Evolutionary conservation across 1,140 invertebrate species (phyloP).

Genomic region (Cataglyphis hispanica): DNA sequence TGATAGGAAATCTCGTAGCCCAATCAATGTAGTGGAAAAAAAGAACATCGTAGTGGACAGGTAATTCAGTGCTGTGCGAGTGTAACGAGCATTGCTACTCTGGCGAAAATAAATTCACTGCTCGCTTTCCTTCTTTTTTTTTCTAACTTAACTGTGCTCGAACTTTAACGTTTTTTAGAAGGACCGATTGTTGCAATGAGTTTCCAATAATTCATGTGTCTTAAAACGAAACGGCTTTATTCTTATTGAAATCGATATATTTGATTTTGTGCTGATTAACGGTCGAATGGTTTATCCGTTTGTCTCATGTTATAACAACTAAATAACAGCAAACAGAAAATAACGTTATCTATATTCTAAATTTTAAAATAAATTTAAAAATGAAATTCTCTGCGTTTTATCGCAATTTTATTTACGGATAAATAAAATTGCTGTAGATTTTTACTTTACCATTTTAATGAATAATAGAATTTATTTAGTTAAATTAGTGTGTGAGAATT

Average conservation of each 20-base stretch:
- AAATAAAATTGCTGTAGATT: background rate
- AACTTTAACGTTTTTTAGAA: slow-evolving; percentile 22
- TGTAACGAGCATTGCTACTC: slow-evolving; percentile 49
- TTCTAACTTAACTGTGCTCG: slow-evolving; percentile 7
- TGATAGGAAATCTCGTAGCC: slow-evolving; percentile 48
- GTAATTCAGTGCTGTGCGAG: slow-evolving; percentile 58
- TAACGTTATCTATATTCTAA: background rate
- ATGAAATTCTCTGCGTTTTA: background rate
- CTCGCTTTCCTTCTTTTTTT: background rate
- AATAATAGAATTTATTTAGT: background rate
- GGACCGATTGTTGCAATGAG: slow-evolving; percentile 10
- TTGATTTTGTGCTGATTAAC: slow-evolving; percentile 44
- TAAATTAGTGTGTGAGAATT: background rate
- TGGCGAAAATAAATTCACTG: slow-evolving; percentile 39
- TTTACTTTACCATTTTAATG: background rate
- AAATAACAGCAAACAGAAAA: background rate
- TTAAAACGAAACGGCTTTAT: slow-evolving; percentile 15
- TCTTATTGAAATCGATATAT: slow-evolving; percentile 16
- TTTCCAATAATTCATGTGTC: slow-evolving; percentile 25
- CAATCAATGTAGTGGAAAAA: slow-evolving; percentile 39
- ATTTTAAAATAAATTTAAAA: background rate
- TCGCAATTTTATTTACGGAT: background rate
- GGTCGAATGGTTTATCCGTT: slow-evolving; percentile 1
- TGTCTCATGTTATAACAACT: slow-evolving; percentile 10
- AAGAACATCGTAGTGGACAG: slow-evolving; percentile 34